Conservation (phyloP, 2,888 invertebrate species). For the Harpalus rufipes region DNA sequence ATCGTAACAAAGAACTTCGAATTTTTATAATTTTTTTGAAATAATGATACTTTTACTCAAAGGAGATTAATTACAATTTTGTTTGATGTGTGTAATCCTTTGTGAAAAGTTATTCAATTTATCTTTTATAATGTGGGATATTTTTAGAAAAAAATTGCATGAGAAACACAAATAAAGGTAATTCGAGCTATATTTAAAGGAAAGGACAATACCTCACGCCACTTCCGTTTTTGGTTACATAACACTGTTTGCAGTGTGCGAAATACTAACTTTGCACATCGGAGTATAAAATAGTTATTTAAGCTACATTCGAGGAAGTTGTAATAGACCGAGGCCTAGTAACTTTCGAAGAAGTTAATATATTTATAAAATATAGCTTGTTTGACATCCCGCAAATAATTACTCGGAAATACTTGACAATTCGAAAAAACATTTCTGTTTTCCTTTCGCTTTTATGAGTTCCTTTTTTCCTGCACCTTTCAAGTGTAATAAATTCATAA, state of each 20-base stretch:
- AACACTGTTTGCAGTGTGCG: too few relatives aligned
- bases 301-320: too few relatives aligned
- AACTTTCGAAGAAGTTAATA: too few relatives aligned
- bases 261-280: too few relatives aligned
- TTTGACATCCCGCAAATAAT: too few relatives aligned
- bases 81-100: constrained; percentile 6
- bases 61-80: constrained; percentile 5
- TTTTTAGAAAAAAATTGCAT: neutral
- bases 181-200: neutral
- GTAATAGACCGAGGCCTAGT: too few relatives aligned
- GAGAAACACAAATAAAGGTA: neutral
- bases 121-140: neutral
- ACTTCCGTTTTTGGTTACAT: too few relatives aligned
- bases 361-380: too few relatives aligned
- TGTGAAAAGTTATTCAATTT: neutral
- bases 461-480: constrained; percentile 1
- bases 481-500: constrained; percentile 54
- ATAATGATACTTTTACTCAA: constrained; percentile 1
- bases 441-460: constrained; percentile 2
- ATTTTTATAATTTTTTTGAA: neutral
- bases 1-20: neutral
- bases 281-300: too few relatives aligned
- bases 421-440: neutral
- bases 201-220: too few relatives aligned
- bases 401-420: neutral